Base-by-base conservation (phyloP, 1,140 invertebrate species). In the Aricia agestis region DNA sequence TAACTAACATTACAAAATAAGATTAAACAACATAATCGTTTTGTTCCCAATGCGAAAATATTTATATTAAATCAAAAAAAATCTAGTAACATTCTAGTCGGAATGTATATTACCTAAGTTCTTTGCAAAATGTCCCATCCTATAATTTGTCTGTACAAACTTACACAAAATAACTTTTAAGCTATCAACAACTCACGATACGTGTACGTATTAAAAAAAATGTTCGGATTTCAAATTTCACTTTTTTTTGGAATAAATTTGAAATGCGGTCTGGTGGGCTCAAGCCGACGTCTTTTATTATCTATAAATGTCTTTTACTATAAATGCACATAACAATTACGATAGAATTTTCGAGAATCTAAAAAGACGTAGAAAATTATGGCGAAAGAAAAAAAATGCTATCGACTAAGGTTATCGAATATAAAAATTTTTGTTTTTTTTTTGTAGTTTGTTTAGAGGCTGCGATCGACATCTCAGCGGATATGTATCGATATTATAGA, bases 71-170 rank as follows among this genome's bases (percentile, higher is more conserved):
- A 82, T 79, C 82, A 87, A 90, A 87, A 90, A 89, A 89, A 88
- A 89, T 87, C 85, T 89, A 90, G 76, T 91, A 91, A 90, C 89
- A 91, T 90, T 90, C 89, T 91, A 91, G 89, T 77, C 87, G 89
- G 89, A 91, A 91, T 91, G 89, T 90, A 86, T 89, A 87, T 87
- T 86, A 91, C 85, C 89, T 91, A 91, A 86, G 83, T 91, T 88
- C 83, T 91, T 91, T 91, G 89, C 89, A 91, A 91, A 85, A 83
- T 89, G 89, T 91, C 89, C 89, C 89, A 88, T 90, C 89, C 87
- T 91, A 86, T 86, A 82, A 84, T 84, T 82, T 84, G 81, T 87
- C 86, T 89, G 87, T 91, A 91, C 89, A 91, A 83, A 89, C 86
- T 91, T 89, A 91, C 81, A 87, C 85, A 85, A 90, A 89, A 86